Evolutionary conservation across 1,140 invertebrate species (phyloP), one percentile per base, ranked within the genome.

Genomic region (Varroa destructor): DNA sequence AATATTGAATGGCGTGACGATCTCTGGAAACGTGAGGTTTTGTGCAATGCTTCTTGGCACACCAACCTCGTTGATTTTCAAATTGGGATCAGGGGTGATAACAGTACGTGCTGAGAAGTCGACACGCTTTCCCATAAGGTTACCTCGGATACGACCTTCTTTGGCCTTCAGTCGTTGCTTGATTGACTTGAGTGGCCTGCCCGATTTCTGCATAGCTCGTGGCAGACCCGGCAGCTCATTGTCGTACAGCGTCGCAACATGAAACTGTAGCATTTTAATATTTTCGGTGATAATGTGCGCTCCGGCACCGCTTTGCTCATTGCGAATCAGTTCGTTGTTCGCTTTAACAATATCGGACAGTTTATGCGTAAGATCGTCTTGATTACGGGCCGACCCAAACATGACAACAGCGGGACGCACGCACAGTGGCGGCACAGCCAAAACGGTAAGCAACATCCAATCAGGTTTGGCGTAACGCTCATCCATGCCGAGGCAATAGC

Each of bases 81-180:
- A 82, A 82, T 99, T 99, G 0, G 97, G 97, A 86, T 99, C 97
- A 0, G 97, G 95, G 6, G 96, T 99, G 78, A 99, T 99, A 74
- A 99, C 97, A 77, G 96, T 99, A 81, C 97, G 87, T 6, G 94
- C 97, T 0, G 95, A 99, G 78, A 99, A 99, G 77, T 99, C 97
- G 0, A 99, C 97, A 83, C 97, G 91, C 80, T 99, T 99, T 73
- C 97, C 97, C 96, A 99, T 99, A 75, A 99, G 84, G 79, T 99
- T 99, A 76, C 96, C 96, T 81, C 97, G 83, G 77, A 99, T 97
- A 77, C 97, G 83, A 0, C 97, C 97, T 87, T 99, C 95, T 81
- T 99, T 99, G 46, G 85, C 84, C 76, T 86, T 86, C 51, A 86
- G 76, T 55, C 86, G 77, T 73, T 84, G 82, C 81, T 99, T 99